A percentile compares a stretch with the other conserved stretches of the same genome.
These are phyloP conservation scores for Drosophila vallismaia DNA, from an alignment of 2,888 invertebrate genomes.

Conservation along the genomic window DNA sequence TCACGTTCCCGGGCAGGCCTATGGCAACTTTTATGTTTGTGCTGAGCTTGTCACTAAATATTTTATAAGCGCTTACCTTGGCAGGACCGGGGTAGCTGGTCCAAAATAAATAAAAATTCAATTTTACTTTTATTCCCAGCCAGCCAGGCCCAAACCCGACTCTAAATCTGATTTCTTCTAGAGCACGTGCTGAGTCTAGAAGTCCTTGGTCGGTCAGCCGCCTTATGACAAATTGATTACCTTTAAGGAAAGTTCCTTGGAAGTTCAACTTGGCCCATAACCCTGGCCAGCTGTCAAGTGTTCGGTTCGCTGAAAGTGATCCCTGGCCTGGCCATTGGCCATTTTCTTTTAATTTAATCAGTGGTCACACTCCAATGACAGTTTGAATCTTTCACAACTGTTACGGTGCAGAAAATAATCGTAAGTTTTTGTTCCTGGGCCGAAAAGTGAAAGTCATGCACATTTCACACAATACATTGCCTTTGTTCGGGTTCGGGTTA, in stretches of 20 bases:
- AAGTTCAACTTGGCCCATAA: conserved; percentile 16
- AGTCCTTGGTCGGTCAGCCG: conserved; percentile 4
- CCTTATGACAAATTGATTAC: conserved; percentile 45
- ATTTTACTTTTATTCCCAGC: conserved; percentile 41
- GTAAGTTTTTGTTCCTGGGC: conserved; percentile 20
- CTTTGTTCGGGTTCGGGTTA: background rate
- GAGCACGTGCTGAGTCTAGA: conserved; percentile 25
- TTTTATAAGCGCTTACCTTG: conserved; percentile 54
- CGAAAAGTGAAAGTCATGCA: conserved; percentile 37
- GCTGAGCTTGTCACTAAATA: conserved; percentile 48
- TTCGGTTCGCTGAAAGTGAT: conserved; percentile 16
- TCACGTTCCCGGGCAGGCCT: conserved; percentile 8
- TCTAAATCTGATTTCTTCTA: conserved; percentile 7
- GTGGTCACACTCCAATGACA: conserved; percentile 35
- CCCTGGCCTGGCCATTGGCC: background rate
- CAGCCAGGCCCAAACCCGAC: background rate
- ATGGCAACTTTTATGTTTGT: conserved; percentile 40
- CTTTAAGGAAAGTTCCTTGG: conserved; percentile 15
- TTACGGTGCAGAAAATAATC: conserved; percentile 24
- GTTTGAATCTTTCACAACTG: conserved; percentile 17
- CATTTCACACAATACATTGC: conserved; percentile 10
- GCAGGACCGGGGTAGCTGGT: background rate
- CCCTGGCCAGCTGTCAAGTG: conserved; percentile 39
- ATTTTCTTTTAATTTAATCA: conserved; percentile 43
- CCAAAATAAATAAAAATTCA: conserved; percentile 53